Conservation (phyloP, 2,888 invertebrate genomes). For the Plebejus melissa region DNA sequence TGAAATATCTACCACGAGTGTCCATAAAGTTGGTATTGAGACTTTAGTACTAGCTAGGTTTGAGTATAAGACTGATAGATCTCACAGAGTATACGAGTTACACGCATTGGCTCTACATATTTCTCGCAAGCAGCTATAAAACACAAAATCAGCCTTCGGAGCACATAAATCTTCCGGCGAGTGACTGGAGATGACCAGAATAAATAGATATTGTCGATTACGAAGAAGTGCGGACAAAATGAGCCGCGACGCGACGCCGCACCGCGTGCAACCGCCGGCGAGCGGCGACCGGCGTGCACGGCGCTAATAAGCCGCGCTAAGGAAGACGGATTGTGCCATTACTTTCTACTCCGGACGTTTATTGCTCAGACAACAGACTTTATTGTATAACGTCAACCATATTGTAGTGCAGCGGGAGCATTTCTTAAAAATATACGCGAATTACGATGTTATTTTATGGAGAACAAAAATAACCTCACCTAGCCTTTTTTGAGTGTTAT, state of each 20-base stretch:
- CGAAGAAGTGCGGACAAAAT: neutral
- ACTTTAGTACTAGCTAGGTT: neutral
- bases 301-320: slow-evolving; percentile 11
- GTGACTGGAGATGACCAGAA: slow-evolving; percentile 7
- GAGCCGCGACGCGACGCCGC: neutral
- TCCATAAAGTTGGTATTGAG: neutral
- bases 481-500: no score
- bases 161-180: neutral
- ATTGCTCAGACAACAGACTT: slow-evolving; percentile 18
- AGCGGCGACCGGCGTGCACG: neutral
- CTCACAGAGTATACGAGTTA: no score
- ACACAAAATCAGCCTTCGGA: neutral
- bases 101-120: neutral
- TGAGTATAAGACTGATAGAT: neutral
- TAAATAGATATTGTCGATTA: slow-evolving; percentile 9
- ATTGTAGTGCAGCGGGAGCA: neutral
- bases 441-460: neutral
- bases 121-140: neutral
- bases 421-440: slow-evolving; percentile 1
- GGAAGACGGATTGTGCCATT: slow-evolving; percentile 16
- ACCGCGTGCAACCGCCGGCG: neutral
- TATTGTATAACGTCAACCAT: neutral
- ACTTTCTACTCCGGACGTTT: neutral
- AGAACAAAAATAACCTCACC: neutral
- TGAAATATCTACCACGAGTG: neutral